Evolutionary conservation across 2,797 vertebrate species (phyloP), one percentile per base, ranked within the genome.

Genomic region (Sebastes alutus): DNA sequence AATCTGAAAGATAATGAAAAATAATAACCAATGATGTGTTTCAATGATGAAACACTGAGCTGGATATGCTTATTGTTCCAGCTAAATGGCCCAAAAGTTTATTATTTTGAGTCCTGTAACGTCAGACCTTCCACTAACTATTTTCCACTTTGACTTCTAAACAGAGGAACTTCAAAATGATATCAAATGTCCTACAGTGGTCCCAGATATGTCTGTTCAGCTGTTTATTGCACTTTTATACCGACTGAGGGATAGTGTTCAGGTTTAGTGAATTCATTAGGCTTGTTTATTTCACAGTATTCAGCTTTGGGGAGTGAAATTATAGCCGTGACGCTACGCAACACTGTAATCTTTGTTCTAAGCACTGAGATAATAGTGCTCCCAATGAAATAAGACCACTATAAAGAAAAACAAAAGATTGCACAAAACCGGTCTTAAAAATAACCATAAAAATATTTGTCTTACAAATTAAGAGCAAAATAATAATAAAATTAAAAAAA

Each of bases 391-490:
- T 82, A 88, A 90, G 75, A 91, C 83, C 77, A 80, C 49, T 42
- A 67, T 75, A 58, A 78, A 81, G 60, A 83, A 83, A 88, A 86
- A 88, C 66, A 88, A 81, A 85, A 61, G 77, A 96, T 96, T 96
- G 95, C 95, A 96, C 94, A 94, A 85, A 93, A 83, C 88, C 65
- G 93, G 93, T 94, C 87, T 92, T 67, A 92, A 93, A 92, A 95
- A 92, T 88, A 93, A 95, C 91, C 92, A 93, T 92, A 89, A 93
- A 90, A 90, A 85, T 63, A 87, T 85, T 85, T 86, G 90, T 96
- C 94, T 96, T 93, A 93, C 87, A 90, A 94, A 94, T 91, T 91
- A 94, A 95, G 88, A 94, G 87, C 86, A 94, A 92, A 92, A 91
- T 89, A 81, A 91, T 80, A 82, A 85, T 46, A 87, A 90, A 82